Evolutionary conservation across 2,113 vertebrate genomes (phyloP), one percentile per base, ranked within the genome.

Genomic region (Orcinus orca): DNA sequence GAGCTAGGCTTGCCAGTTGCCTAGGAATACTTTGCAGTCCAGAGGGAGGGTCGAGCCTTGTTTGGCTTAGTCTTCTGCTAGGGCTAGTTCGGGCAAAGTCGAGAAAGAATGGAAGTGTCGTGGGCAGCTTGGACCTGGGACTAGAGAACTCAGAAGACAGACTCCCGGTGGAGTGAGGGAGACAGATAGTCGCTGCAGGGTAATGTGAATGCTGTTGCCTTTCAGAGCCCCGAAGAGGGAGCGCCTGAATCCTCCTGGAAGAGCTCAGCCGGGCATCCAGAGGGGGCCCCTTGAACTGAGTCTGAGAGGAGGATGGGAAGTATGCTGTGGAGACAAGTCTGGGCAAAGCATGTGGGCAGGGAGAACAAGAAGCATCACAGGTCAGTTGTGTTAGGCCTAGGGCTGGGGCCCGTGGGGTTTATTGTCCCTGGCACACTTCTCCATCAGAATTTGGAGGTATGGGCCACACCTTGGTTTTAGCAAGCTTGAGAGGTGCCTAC

Each of bases 191-290:
- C 62, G 36, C 67, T 80, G 1, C 6, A 38, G 80, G 50, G 3
- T 47, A 26, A 36, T 73, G 9, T 77, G 93, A 83, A 23, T 4
- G 11, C 20, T 60, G 11, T 71, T 95, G 33, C n/a, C 53, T 95
- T 89, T 18, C 31, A 86, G 89, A 89, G 15, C 63, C 77, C 79
- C 21, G 71, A 93, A 86, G 71, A 74, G 15, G 11, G 68, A 85
- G 88, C 77, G 44, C n/a, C 74, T 94, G 74, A 77, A 77, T 96
- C 95, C 33, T 62, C 21, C 71, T 81, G 33, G 62, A 68, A 96
- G 62, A 95, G 58, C 92, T 90, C 87, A 77, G 76, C n/a, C 67
- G 17, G 65, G 58, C 31, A 67, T 73, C 88, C 62, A 50, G 86
- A 71, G 47, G 36, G 36, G 50, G 3, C 2, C 38, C 41, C n/a